These are phyloP conservation scores for Allacma fusca DNA, from an alignment of 2,888 invertebrate genomes.

Conservation along the genomic window DNA sequence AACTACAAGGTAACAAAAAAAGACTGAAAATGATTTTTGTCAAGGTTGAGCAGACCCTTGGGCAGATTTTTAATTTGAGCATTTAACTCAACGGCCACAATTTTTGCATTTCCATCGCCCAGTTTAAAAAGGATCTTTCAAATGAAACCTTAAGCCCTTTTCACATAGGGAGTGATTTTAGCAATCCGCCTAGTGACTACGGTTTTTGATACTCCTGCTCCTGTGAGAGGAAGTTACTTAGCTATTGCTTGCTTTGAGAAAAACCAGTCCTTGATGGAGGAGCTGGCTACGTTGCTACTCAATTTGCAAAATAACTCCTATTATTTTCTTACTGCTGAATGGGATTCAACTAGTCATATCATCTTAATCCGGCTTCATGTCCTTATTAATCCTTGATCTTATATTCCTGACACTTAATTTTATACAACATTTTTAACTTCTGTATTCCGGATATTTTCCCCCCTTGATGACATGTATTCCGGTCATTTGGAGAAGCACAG, in stretches of 20 bases:
- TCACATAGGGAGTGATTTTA: too few species aligned
- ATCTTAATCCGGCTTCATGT: neutral
- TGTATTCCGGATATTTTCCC: neutral
- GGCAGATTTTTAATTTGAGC: slow-evolving; percentile 3
- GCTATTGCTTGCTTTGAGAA: too few species aligned
- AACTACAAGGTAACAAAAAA: neutral
- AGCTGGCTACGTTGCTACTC: too few species aligned
- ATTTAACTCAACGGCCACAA: neutral
- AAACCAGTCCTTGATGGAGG: too few species aligned
- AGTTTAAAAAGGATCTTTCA: slow-evolving; percentile 9
- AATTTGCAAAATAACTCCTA: neutral
- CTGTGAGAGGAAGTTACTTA: too few species aligned
- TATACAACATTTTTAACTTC: neutral
- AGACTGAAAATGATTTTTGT: slow-evolving; percentile 32
- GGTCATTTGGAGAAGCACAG: neutral
- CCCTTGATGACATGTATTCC: neutral
- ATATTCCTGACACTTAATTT: neutral
- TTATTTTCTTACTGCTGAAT: neutral
- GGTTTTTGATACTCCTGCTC: too few species aligned
- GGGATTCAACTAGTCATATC: neutral
- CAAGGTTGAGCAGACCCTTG: slow-evolving; percentile 39
- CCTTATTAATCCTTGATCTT: neutral
- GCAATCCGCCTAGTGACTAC: too few species aligned
- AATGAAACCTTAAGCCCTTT: neutral
- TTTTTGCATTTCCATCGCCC: slow-evolving; percentile 9